Evolutionary conservation across 2,113 vertebrate species (phyloP).

Genomic region (Saimiri boliviensis): DNA sequence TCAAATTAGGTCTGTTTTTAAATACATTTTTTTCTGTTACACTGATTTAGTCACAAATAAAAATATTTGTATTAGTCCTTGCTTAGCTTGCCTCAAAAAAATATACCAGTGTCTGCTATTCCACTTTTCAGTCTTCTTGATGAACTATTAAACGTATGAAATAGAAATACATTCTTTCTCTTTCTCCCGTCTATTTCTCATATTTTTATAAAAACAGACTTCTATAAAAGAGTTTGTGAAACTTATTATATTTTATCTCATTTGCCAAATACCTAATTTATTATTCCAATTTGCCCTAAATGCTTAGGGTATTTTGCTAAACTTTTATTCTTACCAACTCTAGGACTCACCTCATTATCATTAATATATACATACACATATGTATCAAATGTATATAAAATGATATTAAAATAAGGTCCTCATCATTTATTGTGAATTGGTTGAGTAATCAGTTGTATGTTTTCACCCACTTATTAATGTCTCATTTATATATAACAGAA

Average conservation of each 20-base stretch:
- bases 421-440: background rate
- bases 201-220: background rate
- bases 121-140: background rate
- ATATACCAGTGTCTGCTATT: background rate
- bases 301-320: background rate
- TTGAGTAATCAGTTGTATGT: background rate
- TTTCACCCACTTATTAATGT: background rate
- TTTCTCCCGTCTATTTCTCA: background rate
- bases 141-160: background rate
- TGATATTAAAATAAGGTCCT: background rate
- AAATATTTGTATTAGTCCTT: background rate
- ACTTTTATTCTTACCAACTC: background rate
- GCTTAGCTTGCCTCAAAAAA: background rate
- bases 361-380: background rate
- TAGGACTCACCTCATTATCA: background rate
- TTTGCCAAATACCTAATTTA: background rate
- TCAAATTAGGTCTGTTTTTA: background rate
- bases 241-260: background rate
- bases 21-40: background rate
- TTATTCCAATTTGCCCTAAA: background rate
- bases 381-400: background rate
- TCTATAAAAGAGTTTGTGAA: background rate
- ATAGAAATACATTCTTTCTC: background rate
- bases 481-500: background rate
- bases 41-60: background rate